Conservation (phyloP, 2,888 invertebrate species). For the Synanthedon myopaeformis region DNA sequence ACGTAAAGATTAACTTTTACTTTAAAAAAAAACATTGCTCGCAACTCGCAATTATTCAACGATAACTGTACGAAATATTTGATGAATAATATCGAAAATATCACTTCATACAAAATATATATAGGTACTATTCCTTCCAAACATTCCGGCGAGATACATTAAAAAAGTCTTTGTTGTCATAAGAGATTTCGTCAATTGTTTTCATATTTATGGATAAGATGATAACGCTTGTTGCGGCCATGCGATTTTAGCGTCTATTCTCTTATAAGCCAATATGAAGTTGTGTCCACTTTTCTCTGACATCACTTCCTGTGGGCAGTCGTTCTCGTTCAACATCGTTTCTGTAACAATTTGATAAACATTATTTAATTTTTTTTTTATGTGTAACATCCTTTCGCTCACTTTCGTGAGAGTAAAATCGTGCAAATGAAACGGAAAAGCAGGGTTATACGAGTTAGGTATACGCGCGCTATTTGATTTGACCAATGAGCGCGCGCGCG, state of each 20-base stretch:
- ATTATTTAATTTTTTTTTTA: neutral
- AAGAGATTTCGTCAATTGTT: conserved; percentile 21
- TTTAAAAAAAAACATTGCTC: too few relatives aligned
- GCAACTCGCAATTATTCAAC: too few relatives aligned
- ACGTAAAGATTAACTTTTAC: too few relatives aligned
- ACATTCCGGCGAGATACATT: neutral
- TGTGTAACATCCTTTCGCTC: neutral
- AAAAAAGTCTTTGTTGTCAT: neutral
- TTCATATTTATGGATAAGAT: conserved; percentile 45
- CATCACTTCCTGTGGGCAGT: conserved; percentile 91
- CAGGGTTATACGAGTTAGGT: too few relatives aligned
- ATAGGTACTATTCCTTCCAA: neutral
- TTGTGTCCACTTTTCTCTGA: conserved; percentile 79
- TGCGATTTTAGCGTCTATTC: conserved; percentile 96
- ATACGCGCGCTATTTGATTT: too few relatives aligned
- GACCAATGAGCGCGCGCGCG: too few relatives aligned
- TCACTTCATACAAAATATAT: conserved; percentile 55
- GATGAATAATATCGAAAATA: conserved; percentile 54
- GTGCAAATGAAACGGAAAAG: too few relatives aligned
- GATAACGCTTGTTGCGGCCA: conserved; percentile 82
- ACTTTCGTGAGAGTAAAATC: too few relatives aligned
- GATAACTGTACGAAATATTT: conserved; percentile 12
- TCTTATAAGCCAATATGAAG: conserved; percentile 93
- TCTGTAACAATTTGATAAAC: conserved; percentile 69
- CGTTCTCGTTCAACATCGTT: conserved; percentile 87